Conservation (phyloP, 2,797 vertebrate genomes). For the Tamandua tetradactyla region DNA sequence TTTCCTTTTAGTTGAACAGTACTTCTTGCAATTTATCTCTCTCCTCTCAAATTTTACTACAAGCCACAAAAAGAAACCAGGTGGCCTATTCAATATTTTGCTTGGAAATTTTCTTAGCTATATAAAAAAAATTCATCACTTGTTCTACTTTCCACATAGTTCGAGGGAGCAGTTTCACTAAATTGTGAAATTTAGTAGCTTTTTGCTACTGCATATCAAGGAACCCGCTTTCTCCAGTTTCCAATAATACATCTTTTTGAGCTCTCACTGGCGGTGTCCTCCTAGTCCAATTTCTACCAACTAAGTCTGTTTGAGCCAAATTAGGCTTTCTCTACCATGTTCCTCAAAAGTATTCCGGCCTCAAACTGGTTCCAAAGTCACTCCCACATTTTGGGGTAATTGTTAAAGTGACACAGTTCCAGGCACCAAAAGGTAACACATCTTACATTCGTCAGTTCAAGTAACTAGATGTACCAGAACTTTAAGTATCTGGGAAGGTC, state of each 20-base stretch:
- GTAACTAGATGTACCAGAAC: not conserved
- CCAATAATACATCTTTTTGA: not conserved
- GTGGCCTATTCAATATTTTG: not conserved
- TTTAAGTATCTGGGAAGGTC: not conserved
- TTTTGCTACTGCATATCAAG: not conserved
- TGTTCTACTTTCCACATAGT: not conserved
- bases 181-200: too few species aligned
- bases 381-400: not conserved
- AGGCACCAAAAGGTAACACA: not conserved
- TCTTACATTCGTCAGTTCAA: not conserved
- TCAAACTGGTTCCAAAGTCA: not conserved
- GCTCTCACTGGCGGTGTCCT: not conserved
- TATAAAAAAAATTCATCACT: not conserved
- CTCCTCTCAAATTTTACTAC: not conserved
- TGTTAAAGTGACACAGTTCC: not conserved
- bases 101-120: not conserved
- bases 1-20: constrained; percentile 33
- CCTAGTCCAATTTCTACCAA: not conserved
- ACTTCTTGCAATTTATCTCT: not conserved
- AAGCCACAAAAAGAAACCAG: not conserved
- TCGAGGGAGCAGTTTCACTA: not conserved
- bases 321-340: not conserved
- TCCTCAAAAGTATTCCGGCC: not conserved
- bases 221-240: not conserved
- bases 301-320: not conserved